A percentile compares a stretch with the other conserved stretches of the same genome.
These are phyloP conservation scores for Podotricha telesiphe DNA, from an alignment of 2,888 invertebrate species.

Conservation along the genomic window DNA sequence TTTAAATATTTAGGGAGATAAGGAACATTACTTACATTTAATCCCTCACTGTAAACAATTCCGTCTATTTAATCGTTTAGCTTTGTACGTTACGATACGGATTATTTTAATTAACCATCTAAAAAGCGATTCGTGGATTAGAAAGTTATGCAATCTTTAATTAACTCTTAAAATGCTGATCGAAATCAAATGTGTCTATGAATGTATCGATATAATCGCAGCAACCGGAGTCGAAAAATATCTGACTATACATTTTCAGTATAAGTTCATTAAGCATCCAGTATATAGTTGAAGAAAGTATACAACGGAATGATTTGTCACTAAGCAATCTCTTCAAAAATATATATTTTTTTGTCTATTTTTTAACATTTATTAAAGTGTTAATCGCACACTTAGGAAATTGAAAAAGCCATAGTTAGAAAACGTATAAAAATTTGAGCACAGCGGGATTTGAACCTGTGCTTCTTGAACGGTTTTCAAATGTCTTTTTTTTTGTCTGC, in stretches of 20 bases:
- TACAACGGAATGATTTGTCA: neutral
- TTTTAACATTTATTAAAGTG: too few relatives aligned
- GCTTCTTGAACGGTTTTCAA: too few relatives aligned
- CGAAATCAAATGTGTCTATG: neutral
- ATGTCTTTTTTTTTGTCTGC: too few relatives aligned
- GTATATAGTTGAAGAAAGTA: neutral
- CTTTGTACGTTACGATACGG: neutral
- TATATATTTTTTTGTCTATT: too few relatives aligned
- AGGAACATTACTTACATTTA: neutral
- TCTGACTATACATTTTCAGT: too few relatives aligned
- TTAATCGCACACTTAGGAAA: too few relatives aligned
- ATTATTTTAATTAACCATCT: neutral
- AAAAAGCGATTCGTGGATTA: neutral
- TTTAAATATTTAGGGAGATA: slow-evolving; percentile 15
- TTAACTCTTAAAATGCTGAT: slow-evolving; percentile 2
- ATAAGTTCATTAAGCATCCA: too few relatives aligned
- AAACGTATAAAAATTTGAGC: too few relatives aligned
- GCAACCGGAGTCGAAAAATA: too few relatives aligned
- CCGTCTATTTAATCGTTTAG: neutral
- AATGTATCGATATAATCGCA: neutral
- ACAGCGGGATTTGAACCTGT: too few relatives aligned
- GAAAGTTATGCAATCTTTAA: slow-evolving; percentile 1
- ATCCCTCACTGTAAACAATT: slow-evolving; percentile 5
- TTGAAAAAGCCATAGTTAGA: too few relatives aligned
- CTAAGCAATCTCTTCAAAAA: too few relatives aligned